A percentile compares a stretch with the other conserved stretches of the same genome.
Evolutionary conservation across 2,888 invertebrate genomes (phyloP).

Genomic region (Nymphalis c-album): DNA sequence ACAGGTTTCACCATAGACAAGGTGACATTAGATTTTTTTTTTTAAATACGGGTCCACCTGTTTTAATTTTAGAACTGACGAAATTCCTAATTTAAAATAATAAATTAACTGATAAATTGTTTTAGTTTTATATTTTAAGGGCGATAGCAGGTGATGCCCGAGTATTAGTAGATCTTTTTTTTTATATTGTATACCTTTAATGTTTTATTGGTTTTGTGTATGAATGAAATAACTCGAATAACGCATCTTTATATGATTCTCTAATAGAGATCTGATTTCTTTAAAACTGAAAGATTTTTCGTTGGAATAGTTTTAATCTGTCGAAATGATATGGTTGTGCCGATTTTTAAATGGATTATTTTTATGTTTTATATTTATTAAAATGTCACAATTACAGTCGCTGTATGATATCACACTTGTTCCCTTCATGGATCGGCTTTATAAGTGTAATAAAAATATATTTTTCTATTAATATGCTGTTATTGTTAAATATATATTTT

Average conservation of each 20-base stretch:
- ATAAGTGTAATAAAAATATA: too few relatives aligned
- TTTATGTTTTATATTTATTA: background rate
- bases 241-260: slow-evolving; percentile 14
- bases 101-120: slow-evolving; percentile 4
- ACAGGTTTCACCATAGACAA: slow-evolving; percentile 3
- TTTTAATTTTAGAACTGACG: slow-evolving; percentile 26
- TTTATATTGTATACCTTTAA: slow-evolving; percentile 18
- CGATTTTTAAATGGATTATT: background rate
- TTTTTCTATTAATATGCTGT: too few relatives aligned
- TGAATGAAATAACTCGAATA: slow-evolving; percentile 9
- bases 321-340: slow-evolving; percentile 3
- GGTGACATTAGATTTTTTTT: slow-evolving; percentile 15
- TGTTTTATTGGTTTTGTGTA: slow-evolving; percentile 10
- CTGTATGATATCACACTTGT: background rate
- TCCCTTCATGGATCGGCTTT: too few relatives aligned
- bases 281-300: background rate
- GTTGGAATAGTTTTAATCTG: background rate
- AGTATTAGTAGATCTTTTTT: slow-evolving; percentile 18
- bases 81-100: slow-evolving; percentile 25
- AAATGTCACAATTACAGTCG: background rate
- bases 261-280: slow-evolving; percentile 20
- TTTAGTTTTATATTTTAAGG: slow-evolving; percentile 9
- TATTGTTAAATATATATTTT: too few relatives aligned
- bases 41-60: slow-evolving; percentile 37
- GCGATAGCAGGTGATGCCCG: slow-evolving; percentile 31